phyloP scores from a whole-genome alignment of 2,797 vertebrate species.

The Erethizon dorsatum region DNA sequence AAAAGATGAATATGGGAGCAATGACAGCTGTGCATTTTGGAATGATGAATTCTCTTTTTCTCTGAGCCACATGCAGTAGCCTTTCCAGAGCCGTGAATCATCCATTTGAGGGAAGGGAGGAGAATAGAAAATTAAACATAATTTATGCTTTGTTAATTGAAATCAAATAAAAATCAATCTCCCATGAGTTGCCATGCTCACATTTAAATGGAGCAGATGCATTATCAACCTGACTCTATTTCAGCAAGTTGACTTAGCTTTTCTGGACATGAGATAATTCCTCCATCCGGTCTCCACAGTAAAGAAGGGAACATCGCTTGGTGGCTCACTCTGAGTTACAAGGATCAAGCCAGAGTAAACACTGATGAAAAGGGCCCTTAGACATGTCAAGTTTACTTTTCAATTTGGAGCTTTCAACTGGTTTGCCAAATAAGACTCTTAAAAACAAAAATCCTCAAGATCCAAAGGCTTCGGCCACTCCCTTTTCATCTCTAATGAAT shows the following conservation, averaged over 20 bases:
- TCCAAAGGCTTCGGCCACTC: not conserved
- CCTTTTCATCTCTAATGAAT: not conserved
- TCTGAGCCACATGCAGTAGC: slow-evolving; percentile 78
- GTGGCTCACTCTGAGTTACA: not conserved
- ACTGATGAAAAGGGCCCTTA: not conserved
- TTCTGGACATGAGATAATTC: slow-evolving; percentile 71
- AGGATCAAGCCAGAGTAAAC: not conserved
- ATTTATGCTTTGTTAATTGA: slow-evolving; percentile 91
- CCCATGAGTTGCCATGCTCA: slow-evolving; percentile 82
- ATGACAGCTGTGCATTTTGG: slow-evolving; percentile 25
- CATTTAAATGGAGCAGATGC: slow-evolving; percentile 78
- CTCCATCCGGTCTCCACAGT: slow-evolving; percentile 8
- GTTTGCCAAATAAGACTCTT: not conserved
- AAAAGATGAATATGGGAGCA: not conserved
- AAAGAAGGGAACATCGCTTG: not conserved
- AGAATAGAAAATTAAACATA: slow-evolving; percentile 88
- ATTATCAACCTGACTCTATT: slow-evolving; percentile 82
- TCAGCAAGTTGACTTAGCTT: slow-evolving; percentile 63
- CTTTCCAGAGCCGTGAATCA: slow-evolving; percentile 87
- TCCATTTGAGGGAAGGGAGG: slow-evolving; percentile 80
- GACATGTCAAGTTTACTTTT: not conserved
- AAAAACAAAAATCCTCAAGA: slow-evolving; percentile 1
- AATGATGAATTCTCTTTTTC: slow-evolving; percentile 72
- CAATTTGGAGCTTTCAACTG: not conserved
- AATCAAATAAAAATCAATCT: slow-evolving; percentile 91